Evolutionary conservation across 2,797 vertebrate species (phyloP), one percentile per base, ranked within the genome.

Genomic region (Sebastolobus altivelis): DNA sequence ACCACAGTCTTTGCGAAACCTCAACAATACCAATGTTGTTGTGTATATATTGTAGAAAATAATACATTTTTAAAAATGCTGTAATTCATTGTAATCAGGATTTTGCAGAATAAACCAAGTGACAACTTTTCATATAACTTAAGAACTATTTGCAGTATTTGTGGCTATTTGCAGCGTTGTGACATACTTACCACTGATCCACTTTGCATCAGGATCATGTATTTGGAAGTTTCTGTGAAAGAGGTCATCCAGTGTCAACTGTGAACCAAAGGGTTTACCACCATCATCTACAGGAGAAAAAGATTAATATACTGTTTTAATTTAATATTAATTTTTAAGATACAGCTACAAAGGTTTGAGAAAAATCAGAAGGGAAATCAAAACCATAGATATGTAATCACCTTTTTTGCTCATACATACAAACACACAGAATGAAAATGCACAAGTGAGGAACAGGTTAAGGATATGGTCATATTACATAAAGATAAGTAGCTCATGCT

Each of bases 201-300:
- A 96, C 77, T 92, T 95, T 7, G 92, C 93, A 6, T 93, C 90
- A 2, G 94, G 92, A 65, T 95, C 89, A 4, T 94, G 93, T 52
- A 95, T 87, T 68, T 94, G 91, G 77, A 95, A 95, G 75, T 87
- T 63, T 80, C 83, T 92, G 27, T 92, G 82, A 38, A 95, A 95
- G 59, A 96, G 91, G 87, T 96, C 94, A 25, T 96, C 94, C 81
- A 96, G 55, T 5, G 91, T 95, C 89, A 96, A 37, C 59, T 86
- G 86, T 12, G 94, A 90, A 43, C 90, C 88, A 12, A 65, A 65
- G 20, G 11, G 54, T 81, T 92, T 93, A 4, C 82, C 79, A 7
- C 77, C 59, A 33, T 93, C 87, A 75, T 92, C 95, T 96, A 29
- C 5, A 82, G 13, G 4, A 66, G 3, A 60, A 7, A 72, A 10